Percentiles rank a stretch among this genome's conserved stretches.
phyloP scores from a whole-genome alignment of 2,888 invertebrate genomes.

The Dendrolimus pini region DNA sequence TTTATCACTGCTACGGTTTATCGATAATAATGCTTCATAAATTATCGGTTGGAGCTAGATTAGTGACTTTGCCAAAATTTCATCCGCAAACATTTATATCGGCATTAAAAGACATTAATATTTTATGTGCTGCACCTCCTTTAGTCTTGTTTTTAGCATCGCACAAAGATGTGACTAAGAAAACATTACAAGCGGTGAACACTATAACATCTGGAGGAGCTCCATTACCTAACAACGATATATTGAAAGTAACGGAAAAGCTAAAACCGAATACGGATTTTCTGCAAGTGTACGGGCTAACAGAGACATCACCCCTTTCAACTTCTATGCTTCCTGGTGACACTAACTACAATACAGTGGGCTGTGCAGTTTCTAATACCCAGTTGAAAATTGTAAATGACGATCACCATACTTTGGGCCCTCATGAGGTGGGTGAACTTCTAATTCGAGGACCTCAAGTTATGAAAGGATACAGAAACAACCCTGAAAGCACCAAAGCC shows the following conservation, averaged over 20 bases:
- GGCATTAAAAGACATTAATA: slow-evolving; percentile 68
- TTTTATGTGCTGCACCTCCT: slow-evolving; percentile 82
- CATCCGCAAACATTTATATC: slow-evolving; percentile 78
- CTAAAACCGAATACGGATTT: neutral
- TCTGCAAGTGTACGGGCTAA: neutral
- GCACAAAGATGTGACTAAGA: slow-evolving; percentile 72
- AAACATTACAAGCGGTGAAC: slow-evolving; percentile 64
- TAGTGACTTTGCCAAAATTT: slow-evolving; percentile 81
- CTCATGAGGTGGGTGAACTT: slow-evolving; percentile 39
- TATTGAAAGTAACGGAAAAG: slow-evolving; percentile 25
- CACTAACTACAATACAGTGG: slow-evolving; percentile 32
- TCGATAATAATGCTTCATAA: slow-evolving; percentile 66
- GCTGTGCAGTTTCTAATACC: slow-evolving; percentile 74
- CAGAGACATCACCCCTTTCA: neutral
- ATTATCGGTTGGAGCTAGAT: slow-evolving; percentile 69
- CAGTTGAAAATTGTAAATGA: slow-evolving; percentile 67
- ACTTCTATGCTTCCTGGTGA: neutral
- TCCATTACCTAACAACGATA: slow-evolving; percentile 73
- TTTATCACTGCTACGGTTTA: slow-evolving; percentile 84
- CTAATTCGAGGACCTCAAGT: slow-evolving; percentile 78
- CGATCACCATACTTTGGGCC: slow-evolving; percentile 41
- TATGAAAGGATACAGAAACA: slow-evolving; percentile 84
- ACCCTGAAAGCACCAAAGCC: slow-evolving; percentile 77
- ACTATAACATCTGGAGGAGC: slow-evolving; percentile 77
- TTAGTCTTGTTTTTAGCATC: slow-evolving; percentile 37